A percentile compares a stretch with the other conserved stretches of the same genome.
These are phyloP conservation scores for Drosophila ambigua DNA, from an alignment of 1,140 invertebrate genomes.

Conservation along the genomic window DNA sequence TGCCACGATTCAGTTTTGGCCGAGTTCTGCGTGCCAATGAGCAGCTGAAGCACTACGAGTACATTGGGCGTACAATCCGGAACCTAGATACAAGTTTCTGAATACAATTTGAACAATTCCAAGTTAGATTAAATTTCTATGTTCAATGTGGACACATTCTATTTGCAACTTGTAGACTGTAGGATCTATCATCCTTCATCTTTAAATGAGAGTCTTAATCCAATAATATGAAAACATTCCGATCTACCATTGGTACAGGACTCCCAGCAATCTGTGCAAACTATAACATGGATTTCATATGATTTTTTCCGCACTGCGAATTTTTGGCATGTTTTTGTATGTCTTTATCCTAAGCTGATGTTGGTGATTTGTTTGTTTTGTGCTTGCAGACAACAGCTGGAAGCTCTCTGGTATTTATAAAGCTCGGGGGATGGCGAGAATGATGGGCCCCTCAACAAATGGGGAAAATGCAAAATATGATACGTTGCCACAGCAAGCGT, in stretches of 20 bases:
- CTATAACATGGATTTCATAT: too few relatives aligned
- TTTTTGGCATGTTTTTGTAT: not conserved
- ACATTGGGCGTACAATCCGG: not conserved
- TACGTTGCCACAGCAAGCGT: not conserved
- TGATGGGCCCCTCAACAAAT: constrained; percentile 13
- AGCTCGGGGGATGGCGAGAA: constrained; percentile 1
- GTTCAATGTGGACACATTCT: too few relatives aligned
- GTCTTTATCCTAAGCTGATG: constrained; percentile 23
- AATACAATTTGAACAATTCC: too few relatives aligned
- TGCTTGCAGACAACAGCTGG: constrained; percentile 18
- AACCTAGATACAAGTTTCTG: too few relatives aligned
- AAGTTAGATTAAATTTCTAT: too few relatives aligned
- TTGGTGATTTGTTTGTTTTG: constrained; percentile 47
- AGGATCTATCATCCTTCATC: too few relatives aligned
- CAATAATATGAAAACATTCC: not conserved
- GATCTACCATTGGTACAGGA: not conserved
- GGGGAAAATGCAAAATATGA: constrained; percentile 22
- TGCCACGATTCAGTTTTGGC: constrained; percentile 70
- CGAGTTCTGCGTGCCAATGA: constrained; percentile 46
- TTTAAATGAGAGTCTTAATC: too few relatives aligned
- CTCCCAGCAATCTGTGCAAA: not conserved
- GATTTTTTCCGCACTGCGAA: too few relatives aligned
- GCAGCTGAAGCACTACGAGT: constrained; percentile 6
- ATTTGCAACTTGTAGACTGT: too few relatives aligned
- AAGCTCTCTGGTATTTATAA: constrained; percentile 37